Conservation (phyloP, 2,888 invertebrate genomes). For the Elegia similella region DNA sequence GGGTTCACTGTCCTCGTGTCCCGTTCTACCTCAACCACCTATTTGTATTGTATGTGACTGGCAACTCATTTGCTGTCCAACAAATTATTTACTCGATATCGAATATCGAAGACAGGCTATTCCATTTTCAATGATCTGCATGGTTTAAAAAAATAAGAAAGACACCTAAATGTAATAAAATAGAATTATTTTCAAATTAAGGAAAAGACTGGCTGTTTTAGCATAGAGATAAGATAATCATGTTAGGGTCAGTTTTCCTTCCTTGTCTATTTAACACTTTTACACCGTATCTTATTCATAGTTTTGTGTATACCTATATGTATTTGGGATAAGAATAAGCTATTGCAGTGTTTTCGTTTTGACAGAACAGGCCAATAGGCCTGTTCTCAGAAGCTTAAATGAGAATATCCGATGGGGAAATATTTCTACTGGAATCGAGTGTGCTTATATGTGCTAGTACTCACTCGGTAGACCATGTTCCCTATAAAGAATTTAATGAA, state of each 20-base stretch:
- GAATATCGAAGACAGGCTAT: not conserved
- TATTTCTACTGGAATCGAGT: no score
- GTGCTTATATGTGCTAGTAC: no score
- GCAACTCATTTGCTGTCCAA: not conserved
- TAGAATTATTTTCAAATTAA: not conserved
- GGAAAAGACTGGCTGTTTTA: not conserved
- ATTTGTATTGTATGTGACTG: not conserved
- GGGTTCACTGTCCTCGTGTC: slow-evolving; percentile 39
- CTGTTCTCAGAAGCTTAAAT: no score
- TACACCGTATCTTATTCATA: no score
- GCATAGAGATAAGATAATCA: not conserved
- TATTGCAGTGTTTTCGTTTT: no score
- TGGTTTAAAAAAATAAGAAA: not conserved
- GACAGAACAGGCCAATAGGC: no score
- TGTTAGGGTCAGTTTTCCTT: not conserved
- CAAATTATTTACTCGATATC: not conserved
- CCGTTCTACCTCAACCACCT: slow-evolving; percentile 15
- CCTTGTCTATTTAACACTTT: not conserved
- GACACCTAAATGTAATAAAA: not conserved
- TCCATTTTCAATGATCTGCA: not conserved
- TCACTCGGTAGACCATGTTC: no score
- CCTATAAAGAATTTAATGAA: no score
- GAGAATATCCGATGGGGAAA: no score
- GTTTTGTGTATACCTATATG: no score
- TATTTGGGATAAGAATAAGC: not conserved